Base-by-base conservation (phyloP, 2,888 invertebrate species). In the Chrysina gloriosa region DNA sequence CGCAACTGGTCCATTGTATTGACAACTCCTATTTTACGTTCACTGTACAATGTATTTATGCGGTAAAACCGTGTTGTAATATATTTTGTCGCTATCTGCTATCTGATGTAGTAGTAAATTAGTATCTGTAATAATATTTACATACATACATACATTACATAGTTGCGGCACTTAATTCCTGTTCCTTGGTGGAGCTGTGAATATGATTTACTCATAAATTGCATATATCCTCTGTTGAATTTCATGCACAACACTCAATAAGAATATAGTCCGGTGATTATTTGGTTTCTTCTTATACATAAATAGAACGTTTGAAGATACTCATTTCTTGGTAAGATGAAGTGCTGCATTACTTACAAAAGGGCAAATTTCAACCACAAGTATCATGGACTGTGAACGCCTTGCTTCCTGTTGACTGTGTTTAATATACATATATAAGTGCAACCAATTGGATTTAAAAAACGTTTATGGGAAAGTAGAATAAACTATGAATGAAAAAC, bases 71-170 rank as follows among this genome's bases (percentile, higher is more conserved):
- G 0, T 21, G 21, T 21, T 9, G 45, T 7, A 52, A 31, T 52
- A 19, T 52, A 52, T 52, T 52, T 19, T 6, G 14, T 2, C 50
- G 11, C 31, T 52, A 52, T 31, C 52, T 31, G 31, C 31, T 52
- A 11, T 52, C 29, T 52, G 31, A n/a, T 7, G 27, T 45, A 9
- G 14, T 29, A n/a, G 29, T 29, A 52, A 52, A 52, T 45, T 45
- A 45, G 45, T 45, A 45, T 45, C 45, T 45, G 29, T 52, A 29
- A 52, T 52, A 48, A 23, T 48, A 52, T 52, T 52, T 52, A 52
- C 50, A 52, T 52, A 52, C 31, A 23, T 48, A 52, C 31, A 29
- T 52, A 52, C 50, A 52, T 52, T 29, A 29, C 21, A 45, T 45
- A 52, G 27, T 29, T 52, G 27, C 14, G 27, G 50, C 16, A 52